These are phyloP conservation scores for Boloria euphrosyne DNA, from an alignment of 2,888 invertebrate genomes.

Conservation along the genomic window DNA sequence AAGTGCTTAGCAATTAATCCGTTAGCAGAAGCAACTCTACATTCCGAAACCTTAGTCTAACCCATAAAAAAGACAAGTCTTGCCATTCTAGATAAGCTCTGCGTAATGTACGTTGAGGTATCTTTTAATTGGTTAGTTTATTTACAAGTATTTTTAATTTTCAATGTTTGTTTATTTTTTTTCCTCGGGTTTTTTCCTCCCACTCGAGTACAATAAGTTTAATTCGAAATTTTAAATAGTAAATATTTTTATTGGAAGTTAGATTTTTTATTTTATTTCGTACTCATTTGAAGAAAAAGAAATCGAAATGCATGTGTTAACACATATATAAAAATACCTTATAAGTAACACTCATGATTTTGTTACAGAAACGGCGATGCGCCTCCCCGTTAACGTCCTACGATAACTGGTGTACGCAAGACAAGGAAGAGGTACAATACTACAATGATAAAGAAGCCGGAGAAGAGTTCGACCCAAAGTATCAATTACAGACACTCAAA, in stretches of 20 bases:
- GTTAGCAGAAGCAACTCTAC: neutral
- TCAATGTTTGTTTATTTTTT: neutral
- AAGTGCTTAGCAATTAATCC: no score
- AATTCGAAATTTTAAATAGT: no score
- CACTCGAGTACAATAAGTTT: no score
- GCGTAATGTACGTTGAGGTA: neutral
- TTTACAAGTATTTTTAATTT: neutral
- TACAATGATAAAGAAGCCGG: slow-evolving; percentile 30
- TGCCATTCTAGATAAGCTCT: slow-evolving; percentile 5
- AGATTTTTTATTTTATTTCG: no score
- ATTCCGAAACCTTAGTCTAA: neutral
- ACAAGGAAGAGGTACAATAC: slow-evolving; percentile 42
- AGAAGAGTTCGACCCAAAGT: slow-evolving; percentile 43
- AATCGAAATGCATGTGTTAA: no score
- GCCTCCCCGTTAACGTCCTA: neutral
- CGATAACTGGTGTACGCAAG: slow-evolving; percentile 51
- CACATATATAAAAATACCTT: no score
- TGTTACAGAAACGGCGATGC: slow-evolving; percentile 51
- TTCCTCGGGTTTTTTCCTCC: no score
- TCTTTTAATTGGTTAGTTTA: slow-evolving; percentile 11
- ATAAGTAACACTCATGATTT: slow-evolving; percentile 13
- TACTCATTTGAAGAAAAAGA: no score
- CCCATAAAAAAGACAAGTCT: slow-evolving; percentile 6
- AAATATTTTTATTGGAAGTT: no score
- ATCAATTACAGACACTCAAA: slow-evolving; percentile 38